Evolutionary conservation across 2,888 invertebrate genomes (phyloP), one percentile per base, ranked within the genome.

Genomic region (Gryllus longicercus): DNA sequence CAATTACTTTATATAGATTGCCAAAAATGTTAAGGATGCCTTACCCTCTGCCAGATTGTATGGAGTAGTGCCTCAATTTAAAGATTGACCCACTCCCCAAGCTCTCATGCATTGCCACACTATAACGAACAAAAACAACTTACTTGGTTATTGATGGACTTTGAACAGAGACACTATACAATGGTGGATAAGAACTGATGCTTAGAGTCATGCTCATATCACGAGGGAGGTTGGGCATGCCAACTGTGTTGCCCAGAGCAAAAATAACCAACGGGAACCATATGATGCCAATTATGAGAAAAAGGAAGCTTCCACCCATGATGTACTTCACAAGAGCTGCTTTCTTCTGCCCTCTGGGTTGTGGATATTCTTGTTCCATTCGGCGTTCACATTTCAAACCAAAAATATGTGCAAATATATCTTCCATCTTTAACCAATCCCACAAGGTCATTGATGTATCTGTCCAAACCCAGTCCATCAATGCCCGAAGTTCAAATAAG

Each of bases 381-480:
- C 95, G 92, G 74, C 97, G 91, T 82, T 93, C 92, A 86, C 97
- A 97, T 92, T 98, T 98, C n/a, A 97, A 89, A 84, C 95, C 91
- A 87, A 96, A 99, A 82, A 99, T 95, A 86, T 96, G 96, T 3
- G 98, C 95, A 87, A 98, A 99, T 84, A 99, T 98, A 87, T 99
- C 99, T 88, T 99, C 99, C 97, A 99, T 97, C 89, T 98, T 98
- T 83, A 99, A 92, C 98, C 99, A 99, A 87, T 98, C 98, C 88
- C 97, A 95, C 50, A 99, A 91, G 0, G 97, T 96, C 96, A 99
- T 97, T 1, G 98, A 97, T 0, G 99, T 98, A 86, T 99, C 98
- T 0, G 99, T 99, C 97, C 99, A 99, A 85, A 99, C 97, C 99
- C 99, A 99, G 87, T 99, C 99, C 94, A 99, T 98, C 4, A 99